Evolutionary conservation across 2,113 vertebrate genomes (phyloP).

Genomic region (Panthera tigris): DNA sequence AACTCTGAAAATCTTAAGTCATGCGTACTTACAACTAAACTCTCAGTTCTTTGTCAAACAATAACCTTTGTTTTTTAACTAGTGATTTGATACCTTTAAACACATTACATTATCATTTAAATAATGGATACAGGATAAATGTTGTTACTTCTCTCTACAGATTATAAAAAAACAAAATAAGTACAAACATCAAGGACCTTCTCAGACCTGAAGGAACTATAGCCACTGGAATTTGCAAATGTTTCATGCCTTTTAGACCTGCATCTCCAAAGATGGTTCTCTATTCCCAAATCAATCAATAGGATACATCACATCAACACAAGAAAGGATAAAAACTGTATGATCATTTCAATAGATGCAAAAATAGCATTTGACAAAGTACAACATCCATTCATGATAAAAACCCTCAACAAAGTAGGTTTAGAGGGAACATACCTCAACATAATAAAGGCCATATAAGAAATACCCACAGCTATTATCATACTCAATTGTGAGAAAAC

Average conservation of each 20-base stretch:
- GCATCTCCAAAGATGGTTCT: neutral
- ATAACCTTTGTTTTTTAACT: neutral
- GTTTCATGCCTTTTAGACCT: neutral
- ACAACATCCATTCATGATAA: neutral
- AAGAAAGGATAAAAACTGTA: neutral
- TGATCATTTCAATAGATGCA: neutral
- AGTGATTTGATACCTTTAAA: neutral
- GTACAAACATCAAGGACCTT: neutral
- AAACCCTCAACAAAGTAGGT: neutral
- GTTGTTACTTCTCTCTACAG: neutral
- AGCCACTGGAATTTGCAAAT: neutral
- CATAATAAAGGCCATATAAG: neutral
- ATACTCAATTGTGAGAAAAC: neutral
- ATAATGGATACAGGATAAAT: neutral
- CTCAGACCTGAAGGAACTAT: neutral
- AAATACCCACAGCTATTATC: neutral
- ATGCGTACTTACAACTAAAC: neutral
- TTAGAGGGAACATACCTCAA: neutral
- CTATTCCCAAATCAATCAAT: neutral
- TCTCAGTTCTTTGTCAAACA: neutral
- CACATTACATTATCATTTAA: neutral
- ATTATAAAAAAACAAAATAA: neutral
- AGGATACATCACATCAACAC: neutral
- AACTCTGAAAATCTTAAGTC: neutral
- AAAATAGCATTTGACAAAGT: neutral